Evolutionary conservation across 2,797 vertebrate species (phyloP).

Genomic region (Arnoldichthys spilopterus): DNA sequence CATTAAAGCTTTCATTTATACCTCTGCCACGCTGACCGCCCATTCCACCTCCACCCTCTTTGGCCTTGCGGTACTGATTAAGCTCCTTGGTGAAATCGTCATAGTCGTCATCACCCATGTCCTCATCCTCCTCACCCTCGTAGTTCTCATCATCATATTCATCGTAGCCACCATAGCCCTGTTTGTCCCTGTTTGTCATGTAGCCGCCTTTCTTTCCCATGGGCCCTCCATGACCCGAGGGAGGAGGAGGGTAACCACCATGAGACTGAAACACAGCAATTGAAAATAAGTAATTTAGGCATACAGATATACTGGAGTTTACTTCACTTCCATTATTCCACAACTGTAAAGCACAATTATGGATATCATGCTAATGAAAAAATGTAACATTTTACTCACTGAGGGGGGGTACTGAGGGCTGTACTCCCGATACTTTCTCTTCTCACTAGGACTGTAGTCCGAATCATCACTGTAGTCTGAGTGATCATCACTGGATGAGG

Average conservation of each 20-base stretch:
- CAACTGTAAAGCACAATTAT: not conserved
- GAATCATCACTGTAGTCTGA: constrained; percentile 94
- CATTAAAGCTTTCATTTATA: constrained; percentile 8
- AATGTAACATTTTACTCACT: constrained; percentile 74
- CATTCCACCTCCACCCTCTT: constrained; percentile 84
- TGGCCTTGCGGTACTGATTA: constrained; percentile 90
- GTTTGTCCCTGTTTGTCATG: constrained; percentile 88
- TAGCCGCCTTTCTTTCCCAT: constrained; percentile 83
- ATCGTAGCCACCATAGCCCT: constrained; percentile 85
- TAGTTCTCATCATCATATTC: constrained; percentile 92
- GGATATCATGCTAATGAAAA: not conserved
- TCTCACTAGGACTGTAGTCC: constrained; percentile 91
- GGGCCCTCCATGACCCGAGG: constrained; percentile 66
- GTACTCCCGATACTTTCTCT: constrained; percentile 91
- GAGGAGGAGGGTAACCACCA: constrained; percentile 75
- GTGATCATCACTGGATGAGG: constrained; percentile 93
- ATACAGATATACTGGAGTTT: not conserved
- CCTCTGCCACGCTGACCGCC: constrained; percentile 81
- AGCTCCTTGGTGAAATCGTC: constrained; percentile 94
- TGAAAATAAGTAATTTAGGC: not conserved
- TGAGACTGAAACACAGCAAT: constrained; percentile 76
- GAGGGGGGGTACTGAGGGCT: constrained; percentile 85
- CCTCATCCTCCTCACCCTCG: constrained; percentile 88
- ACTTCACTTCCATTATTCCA: not conserved
- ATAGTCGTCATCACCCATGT: constrained; percentile 87